Conservation (phyloP, 2,113 vertebrate species). For the Phalacrocorax carbo region DNA sequence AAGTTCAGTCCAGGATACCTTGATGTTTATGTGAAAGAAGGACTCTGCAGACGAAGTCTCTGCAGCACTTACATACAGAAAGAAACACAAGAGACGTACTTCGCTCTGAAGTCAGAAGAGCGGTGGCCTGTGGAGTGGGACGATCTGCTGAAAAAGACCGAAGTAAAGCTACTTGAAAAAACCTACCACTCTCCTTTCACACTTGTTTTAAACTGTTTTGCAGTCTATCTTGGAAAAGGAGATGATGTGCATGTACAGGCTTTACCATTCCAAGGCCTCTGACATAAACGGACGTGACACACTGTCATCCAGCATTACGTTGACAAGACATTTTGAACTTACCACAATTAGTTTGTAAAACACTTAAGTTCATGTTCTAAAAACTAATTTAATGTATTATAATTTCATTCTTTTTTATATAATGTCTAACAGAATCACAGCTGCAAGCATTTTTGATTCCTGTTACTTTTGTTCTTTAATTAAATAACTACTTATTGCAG, state of each 20-base stretch:
- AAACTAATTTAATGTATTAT: slow-evolving; percentile 87
- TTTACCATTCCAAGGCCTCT: slow-evolving; percentile 78
- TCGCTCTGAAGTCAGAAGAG: slow-evolving; percentile 34
- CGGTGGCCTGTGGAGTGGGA: slow-evolving; percentile 22
- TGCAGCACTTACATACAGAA: slow-evolving; percentile 24
- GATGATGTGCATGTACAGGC: slow-evolving; percentile 84
- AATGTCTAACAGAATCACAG: slow-evolving; percentile 75
- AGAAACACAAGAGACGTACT: slow-evolving; percentile 17
- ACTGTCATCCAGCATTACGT: slow-evolving; percentile 71
- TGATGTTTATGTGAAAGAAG: slow-evolving; percentile 43
- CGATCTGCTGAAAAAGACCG: slow-evolving; percentile 36
- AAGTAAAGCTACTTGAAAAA: slow-evolving; percentile 58
- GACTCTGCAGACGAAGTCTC: slow-evolving; percentile 38
- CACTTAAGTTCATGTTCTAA: slow-evolving; percentile 94
- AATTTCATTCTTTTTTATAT: slow-evolving; percentile 78
- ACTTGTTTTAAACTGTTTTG: slow-evolving; percentile 73
- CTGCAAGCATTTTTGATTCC: slow-evolving; percentile 79
- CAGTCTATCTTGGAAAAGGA: slow-evolving; percentile 66
- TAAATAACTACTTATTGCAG: slow-evolving; percentile 81
- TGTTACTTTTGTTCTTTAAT: slow-evolving; percentile 82
- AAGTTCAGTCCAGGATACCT: slow-evolving; percentile 60
- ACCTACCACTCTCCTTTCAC: slow-evolving; percentile 64
- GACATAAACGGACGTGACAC: slow-evolving; percentile 51
- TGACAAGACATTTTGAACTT: slow-evolving; percentile 80
- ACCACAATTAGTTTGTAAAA: slow-evolving; percentile 89